These are phyloP conservation scores for Ochotona curzoniae DNA, from an alignment of 2,113 vertebrate species.

Conservation along the genomic window DNA sequence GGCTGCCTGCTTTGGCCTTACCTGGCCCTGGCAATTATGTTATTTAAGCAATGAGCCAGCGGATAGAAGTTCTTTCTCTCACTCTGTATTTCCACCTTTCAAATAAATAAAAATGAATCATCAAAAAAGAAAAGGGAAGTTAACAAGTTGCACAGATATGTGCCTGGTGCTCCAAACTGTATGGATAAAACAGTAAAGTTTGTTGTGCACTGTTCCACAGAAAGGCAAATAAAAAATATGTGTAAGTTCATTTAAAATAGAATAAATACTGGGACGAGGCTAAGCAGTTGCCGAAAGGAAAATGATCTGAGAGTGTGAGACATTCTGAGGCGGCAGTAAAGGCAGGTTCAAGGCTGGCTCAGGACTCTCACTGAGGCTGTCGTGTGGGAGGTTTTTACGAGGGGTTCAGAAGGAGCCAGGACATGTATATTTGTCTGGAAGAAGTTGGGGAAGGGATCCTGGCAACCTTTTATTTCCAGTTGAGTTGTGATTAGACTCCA, in stretches of 20 bases:
- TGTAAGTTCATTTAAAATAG: constrained; percentile 28
- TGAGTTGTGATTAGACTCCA: constrained; percentile 48
- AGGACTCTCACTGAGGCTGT: not conserved
- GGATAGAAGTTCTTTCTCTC: no score
- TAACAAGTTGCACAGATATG: not conserved
- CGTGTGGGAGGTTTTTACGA: constrained; percentile 48
- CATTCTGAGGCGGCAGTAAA: not conserved
- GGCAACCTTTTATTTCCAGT: constrained; percentile 67
- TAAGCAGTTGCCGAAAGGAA: not conserved
- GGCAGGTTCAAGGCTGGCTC: not conserved
- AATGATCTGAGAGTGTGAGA: not conserved
- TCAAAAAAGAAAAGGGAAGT: not conserved
- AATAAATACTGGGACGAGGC: not conserved
- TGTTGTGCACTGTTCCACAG: not conserved
- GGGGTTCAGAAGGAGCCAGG: constrained; percentile 49
- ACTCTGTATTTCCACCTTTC: no score
- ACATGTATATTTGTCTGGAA: constrained; percentile 53
- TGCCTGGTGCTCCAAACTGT: not conserved
- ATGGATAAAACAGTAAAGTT: not conserved
- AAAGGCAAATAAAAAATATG: not conserved
- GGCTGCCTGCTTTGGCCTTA: no score
- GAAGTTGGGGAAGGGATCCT: constrained; percentile 33
- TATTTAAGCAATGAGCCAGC: no score
- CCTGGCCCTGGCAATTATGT: no score
- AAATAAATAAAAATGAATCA: no score